Conservation (phyloP, 23 tunicate genomes). For the Botrylloides violaceus region DNA sequence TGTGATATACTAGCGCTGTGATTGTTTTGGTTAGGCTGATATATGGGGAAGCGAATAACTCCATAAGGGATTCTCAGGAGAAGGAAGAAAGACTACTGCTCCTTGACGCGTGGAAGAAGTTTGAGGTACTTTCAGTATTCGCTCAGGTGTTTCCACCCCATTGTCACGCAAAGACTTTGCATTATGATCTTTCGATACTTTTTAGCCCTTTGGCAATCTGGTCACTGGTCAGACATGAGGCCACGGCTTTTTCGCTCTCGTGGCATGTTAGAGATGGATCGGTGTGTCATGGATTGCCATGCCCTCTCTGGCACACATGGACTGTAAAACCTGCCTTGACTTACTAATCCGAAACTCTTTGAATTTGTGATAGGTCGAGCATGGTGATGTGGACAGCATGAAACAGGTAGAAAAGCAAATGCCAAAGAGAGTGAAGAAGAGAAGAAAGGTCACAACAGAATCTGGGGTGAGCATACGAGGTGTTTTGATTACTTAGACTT, state of each 20-base stretch:
- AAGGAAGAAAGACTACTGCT: constrained; percentile 82
- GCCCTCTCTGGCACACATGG: too few relatives aligned
- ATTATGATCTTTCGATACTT: too few relatives aligned
- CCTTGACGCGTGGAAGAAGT: constrained; percentile 62
- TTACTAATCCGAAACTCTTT: too few relatives aligned
- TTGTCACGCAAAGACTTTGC: too few relatives aligned
- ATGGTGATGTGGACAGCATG: constrained; percentile 36
- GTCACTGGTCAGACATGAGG: too few relatives aligned
- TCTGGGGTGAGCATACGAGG: constrained; percentile 37
- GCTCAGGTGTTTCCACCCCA: too few relatives aligned
- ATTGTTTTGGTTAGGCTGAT: constrained; percentile 29
- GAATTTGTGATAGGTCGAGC: constrained; percentile 31
- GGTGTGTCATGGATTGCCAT: too few relatives aligned
- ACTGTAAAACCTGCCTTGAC: too few relatives aligned
- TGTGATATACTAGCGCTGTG: constrained; percentile 1
- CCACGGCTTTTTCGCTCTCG: too few relatives aligned
- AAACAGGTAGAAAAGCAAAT: constrained; percentile 35
- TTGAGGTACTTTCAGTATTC: constrained; percentile 66
- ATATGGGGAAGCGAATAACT: constrained; percentile 57
- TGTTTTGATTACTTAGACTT: neutral
- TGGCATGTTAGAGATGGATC: too few relatives aligned
- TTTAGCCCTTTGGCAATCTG: too few relatives aligned
- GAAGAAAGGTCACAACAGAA: constrained; percentile 77
- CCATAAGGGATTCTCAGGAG: constrained; percentile 33
- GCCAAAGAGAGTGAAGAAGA: constrained; percentile 85